phyloP scores from a whole-genome alignment of 2,797 vertebrate genomes.

The Platalea minor region DNA sequence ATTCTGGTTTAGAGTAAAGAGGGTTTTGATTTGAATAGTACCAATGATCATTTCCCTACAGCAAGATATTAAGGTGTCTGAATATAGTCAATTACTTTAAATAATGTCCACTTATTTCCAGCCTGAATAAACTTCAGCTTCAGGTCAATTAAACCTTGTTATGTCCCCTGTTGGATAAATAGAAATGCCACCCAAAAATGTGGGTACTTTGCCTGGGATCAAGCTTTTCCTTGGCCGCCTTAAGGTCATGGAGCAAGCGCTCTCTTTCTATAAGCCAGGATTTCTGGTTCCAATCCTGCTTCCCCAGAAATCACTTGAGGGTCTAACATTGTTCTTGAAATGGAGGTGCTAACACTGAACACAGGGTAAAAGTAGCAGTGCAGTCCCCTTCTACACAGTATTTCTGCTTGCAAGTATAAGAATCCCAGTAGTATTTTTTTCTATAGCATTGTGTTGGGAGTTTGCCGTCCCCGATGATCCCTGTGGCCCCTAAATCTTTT shows the following conservation, averaged over 20 bases:
- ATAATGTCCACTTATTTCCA: not conserved
- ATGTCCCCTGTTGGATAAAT: not conserved
- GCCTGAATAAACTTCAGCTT: not conserved
- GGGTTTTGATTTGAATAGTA: not conserved
- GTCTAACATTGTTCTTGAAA: not conserved
- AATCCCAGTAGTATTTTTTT: not conserved
- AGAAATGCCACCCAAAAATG: not conserved
- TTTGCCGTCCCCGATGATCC: not conserved
- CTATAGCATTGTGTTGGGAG: not conserved
- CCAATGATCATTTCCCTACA: not conserved
- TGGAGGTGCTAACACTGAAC: not conserved
- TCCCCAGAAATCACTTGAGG: not conserved
- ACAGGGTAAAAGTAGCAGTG: not conserved
- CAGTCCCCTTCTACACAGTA: not conserved
- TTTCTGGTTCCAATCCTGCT: not conserved
- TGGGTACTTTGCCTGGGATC: not conserved
- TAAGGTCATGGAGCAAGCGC: not conserved
- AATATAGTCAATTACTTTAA: not conserved
- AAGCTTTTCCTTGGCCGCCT: not conserved
- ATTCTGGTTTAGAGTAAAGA: not conserved
- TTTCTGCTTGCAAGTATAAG: not conserved
- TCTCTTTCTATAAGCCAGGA: not conserved
- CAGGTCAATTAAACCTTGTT: not conserved
- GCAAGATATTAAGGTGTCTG: not conserved
- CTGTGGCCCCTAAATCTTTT: not conserved